Evolutionary conservation across 2,113 vertebrate species (phyloP), one percentile per base, ranked within the genome.

Genomic region (Meriones unguiculatus): DNA sequence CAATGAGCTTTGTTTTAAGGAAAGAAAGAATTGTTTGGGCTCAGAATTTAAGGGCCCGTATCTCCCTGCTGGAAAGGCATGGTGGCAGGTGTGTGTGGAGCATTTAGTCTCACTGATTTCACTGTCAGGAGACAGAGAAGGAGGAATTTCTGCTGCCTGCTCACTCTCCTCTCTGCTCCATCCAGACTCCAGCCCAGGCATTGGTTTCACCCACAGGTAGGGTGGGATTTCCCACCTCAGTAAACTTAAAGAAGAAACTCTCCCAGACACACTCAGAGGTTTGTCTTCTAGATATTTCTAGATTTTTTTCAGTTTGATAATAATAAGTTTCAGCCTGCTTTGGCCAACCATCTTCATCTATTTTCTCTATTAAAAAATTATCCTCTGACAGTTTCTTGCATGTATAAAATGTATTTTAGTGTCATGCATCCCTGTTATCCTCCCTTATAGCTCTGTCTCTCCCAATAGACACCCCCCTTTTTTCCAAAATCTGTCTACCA

Each of bases 1-100:
- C 30, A 92, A 38, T 90, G 54, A 87, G 92, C 24, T 87, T 92
- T 38, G 32, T 67, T 84, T 86, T 86, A 86, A 86, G 64, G 18
- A 50, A 22, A 90, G 41, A 50, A 50, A 73, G 64, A 5, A 22
- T 67, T 38, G 35, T 69, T 87, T 87, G 22, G 64, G 64, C 64
- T 22, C 28, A 52, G 18, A 32, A 13, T 22, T 7, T 52, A 32
- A 69, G 30, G 64, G 41, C 24, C 22, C 30, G 52, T 35, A 13
- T 15, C 18, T 32, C n/a, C 65, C 32, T 1, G 41, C 30, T 22
- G 2, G 59, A 22, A 24, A 50, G 84, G 64, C 18, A 50, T 69
- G 30, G 41, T 7, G 64, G 46, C 41, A 35, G 62, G 41, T 12
- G 18, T 10, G 32, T n/a, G 22, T 50, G 62, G 5, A 35, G 10